Evolutionary conservation across 1,140 invertebrate genomes (phyloP).

Genomic region (Acromyrmex echinatior): DNA sequence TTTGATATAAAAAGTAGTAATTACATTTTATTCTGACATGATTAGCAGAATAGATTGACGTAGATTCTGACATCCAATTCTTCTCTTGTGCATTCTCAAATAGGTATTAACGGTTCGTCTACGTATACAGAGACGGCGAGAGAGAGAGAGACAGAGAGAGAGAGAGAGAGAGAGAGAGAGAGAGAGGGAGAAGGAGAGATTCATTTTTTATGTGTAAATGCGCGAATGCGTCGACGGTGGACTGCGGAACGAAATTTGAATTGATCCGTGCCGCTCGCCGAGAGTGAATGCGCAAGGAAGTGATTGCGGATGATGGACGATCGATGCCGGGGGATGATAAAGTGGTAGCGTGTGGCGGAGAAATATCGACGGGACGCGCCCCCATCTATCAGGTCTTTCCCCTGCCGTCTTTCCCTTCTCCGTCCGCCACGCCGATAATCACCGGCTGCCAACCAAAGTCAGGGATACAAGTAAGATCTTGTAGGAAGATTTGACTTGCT

Average conservation of each 20-base stretch:
- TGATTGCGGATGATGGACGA: slow-evolving; percentile 84
- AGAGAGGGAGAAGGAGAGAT: not conserved
- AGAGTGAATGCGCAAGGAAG: slow-evolving; percentile 80
- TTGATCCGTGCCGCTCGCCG: slow-evolving; percentile 70
- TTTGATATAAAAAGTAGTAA: slow-evolving; percentile 30
- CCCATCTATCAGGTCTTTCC: slow-evolving; percentile 79
- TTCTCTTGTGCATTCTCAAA: slow-evolving; percentile 16
- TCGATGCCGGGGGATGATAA: slow-evolving; percentile 80
- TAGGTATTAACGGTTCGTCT: not conserved
- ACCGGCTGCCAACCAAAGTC: slow-evolving; percentile 75
- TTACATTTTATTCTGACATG: not conserved
- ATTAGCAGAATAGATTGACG: not conserved
- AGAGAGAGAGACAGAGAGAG: not conserved
- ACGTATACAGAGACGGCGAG: not conserved
- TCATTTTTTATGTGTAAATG: slow-evolving; percentile 51
- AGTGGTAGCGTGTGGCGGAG: slow-evolving; percentile 78
- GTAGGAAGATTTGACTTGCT: slow-evolving; percentile 68
- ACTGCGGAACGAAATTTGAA: slow-evolving; percentile 70
- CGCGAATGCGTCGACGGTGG: slow-evolving; percentile 49
- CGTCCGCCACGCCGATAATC: slow-evolving; percentile 76
- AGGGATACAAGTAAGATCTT: slow-evolving; percentile 76
- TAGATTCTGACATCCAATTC: not conserved
- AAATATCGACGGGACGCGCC: slow-evolving; percentile 80
- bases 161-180: slow-evolving; percentile 1
- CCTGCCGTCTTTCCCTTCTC: slow-evolving; percentile 44